Evolutionary conservation across 2,888 invertebrate species (phyloP).

Genomic region (Sthenelais limicola): DNA sequence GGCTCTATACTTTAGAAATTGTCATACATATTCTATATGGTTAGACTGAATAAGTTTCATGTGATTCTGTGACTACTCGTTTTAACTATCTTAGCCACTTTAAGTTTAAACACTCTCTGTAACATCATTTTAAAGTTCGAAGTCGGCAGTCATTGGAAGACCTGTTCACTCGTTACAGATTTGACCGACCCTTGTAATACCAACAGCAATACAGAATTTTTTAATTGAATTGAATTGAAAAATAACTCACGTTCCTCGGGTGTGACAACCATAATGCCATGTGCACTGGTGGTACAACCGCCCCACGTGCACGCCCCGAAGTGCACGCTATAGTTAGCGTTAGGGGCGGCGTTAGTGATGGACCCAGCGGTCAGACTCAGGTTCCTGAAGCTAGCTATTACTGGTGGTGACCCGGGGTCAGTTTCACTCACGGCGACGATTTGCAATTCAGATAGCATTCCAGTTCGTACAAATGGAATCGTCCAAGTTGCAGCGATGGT

Average conservation of each 20-base stretch:
- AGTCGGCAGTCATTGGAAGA: not conserved
- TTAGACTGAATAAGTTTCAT: too few species aligned
- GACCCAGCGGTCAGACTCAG: constrained; percentile 11
- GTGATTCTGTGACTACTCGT: too few species aligned
- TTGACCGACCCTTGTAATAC: too few species aligned
- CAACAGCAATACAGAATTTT: too few species aligned
- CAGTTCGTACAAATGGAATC: constrained; percentile 63
- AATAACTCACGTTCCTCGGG: constrained; percentile 67
- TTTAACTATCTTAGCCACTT: too few species aligned
- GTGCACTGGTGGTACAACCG: constrained; percentile 68
- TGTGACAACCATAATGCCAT: constrained; percentile 60
- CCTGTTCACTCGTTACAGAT: too few species aligned
- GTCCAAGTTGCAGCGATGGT: constrained; percentile 62
- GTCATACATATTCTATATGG: too few species aligned
- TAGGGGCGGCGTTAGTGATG: constrained; percentile 56
- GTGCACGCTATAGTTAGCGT: constrained; percentile 64
- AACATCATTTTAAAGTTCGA: not conserved
- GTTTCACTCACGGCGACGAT: constrained; percentile 60
- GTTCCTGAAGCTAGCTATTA: constrained; percentile 54
- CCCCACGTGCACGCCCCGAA: constrained; percentile 69
- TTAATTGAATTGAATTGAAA: too few species aligned
- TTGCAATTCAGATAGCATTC: constrained; percentile 61
- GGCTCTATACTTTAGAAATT: too few species aligned
- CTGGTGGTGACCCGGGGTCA: constrained; percentile 54
- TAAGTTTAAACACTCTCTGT: not conserved